Conservation (phyloP, 2,888 invertebrate species). For the Drosophila peninsularis region DNA sequence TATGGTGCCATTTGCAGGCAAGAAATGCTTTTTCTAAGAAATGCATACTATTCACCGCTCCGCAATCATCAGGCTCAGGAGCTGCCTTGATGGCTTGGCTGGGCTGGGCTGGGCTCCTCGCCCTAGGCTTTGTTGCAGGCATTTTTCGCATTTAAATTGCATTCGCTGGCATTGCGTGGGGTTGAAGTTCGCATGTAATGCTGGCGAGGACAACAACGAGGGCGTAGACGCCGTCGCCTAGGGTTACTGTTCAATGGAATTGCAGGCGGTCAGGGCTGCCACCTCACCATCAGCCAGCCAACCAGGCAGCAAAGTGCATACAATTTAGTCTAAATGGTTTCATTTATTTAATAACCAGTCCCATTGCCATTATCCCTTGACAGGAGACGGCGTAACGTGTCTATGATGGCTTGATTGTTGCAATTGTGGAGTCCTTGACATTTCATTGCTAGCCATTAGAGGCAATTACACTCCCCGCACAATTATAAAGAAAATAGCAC, state of each 20-base stretch:
- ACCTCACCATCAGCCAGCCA: conserved; percentile 1
- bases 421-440: conserved; percentile 50
- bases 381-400: conserved; percentile 37
- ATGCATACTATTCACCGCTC: conserved; percentile 35
- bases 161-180: conserved; percentile 71
- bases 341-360: conserved; percentile 72
- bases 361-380: conserved; percentile 41
- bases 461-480: conserved; percentile 3
- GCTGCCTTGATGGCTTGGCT: too few species aligned
- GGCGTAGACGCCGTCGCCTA: conserved; percentile 24
- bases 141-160: conserved; percentile 76
- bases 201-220: conserved; percentile 44
- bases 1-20: conserved; percentile 67
- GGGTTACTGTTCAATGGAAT: conserved; percentile 30
- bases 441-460: conserved; percentile 37
- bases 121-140: conserved; percentile 46
- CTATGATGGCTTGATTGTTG: conserved; percentile 39
- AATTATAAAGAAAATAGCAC: too few species aligned
- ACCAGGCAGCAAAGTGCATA: conserved; percentile 45
- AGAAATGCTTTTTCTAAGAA: conserved; percentile 54
- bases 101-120: too few species aligned
- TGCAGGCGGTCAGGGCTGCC: conserved; percentile 36
- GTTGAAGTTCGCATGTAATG: conserved; percentile 57
- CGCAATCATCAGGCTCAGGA: background rate
- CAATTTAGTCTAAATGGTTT: conserved; percentile 61